Base-by-base conservation (phyloP, 2,888 invertebrate genomes). In the Tetragonula carbonaria region DNA sequence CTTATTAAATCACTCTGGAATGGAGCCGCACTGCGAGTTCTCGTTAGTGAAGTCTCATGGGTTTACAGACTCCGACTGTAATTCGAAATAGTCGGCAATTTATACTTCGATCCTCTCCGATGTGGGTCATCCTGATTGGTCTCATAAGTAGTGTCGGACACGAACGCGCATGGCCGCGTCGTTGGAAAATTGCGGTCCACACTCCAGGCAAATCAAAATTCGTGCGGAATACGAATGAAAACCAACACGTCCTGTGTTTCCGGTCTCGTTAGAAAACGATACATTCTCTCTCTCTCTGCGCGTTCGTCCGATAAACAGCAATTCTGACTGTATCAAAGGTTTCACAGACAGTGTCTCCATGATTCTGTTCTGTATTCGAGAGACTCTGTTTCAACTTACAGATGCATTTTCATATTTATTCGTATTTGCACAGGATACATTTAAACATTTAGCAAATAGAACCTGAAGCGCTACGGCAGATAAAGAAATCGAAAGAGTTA, bases 41-140 rank as follows among this genome's bases (percentile, higher is more conserved):
- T 45, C 71, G 67, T 84, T 84, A 78, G 71, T 53, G 50, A 45
- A 67, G 18, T 67, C 84, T 51, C 71, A 5, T 4, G 78, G 74
- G 74, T 67, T 67, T 71, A 45, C 62, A 45, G 55, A 62, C 66
- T 50, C 38, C 33, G 51, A 11, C 55, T 66, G 66, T 74, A 82
- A 84, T 84, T 74, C 71, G 83, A 74, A 84, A 67, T 74, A 72
- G 74, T 55, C 50, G 23, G 70, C 74, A 84, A 84, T 83, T 84
- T 82, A 83, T 74, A 74, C 78, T 72, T 78, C 74, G 77, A 82
- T 77, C 62, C 55, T n/a, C 57, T n/a, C 57, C 55, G 53, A 62
- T 63, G 50, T 82, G 53, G 82, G 74, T 74, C 84, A 51, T 33
- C 33, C 74, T 71, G 83, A 84, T 84, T 82, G 83, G 83, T 67